Conservation (phyloP, 2,113 vertebrate genomes). For the Ceyx cyanopectus region DNA sequence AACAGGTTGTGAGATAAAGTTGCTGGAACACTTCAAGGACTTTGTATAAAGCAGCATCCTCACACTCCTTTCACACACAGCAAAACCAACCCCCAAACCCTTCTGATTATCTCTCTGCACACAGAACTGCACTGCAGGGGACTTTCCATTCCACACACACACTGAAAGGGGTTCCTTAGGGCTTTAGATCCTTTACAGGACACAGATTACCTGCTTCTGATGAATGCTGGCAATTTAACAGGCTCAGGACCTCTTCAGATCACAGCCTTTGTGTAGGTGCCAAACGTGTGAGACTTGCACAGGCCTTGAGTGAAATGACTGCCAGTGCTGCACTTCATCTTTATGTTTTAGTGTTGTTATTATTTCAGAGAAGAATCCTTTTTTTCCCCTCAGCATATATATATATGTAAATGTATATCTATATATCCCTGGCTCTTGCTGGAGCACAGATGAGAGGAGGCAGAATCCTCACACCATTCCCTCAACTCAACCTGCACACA, state of each 20-base stretch:
- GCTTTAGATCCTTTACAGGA: neutral
- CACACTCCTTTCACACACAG: rapidly evolving
- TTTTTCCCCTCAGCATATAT: neutral
- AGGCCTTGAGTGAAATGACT: neutral
- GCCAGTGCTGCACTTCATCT: neutral
- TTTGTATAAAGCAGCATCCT: neutral
- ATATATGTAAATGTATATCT: no score
- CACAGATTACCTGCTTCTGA: neutral
- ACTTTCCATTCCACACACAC: neutral
- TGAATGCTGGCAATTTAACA: neutral
- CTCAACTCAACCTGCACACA: neutral
- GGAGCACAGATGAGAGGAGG: neutral
- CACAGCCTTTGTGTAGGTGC: neutral
- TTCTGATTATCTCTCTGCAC: neutral
- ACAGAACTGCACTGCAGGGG: neutral
- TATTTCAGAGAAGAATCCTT: neutral
- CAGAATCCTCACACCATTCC: neutral
- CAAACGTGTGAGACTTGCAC: neutral
- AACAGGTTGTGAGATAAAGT: neutral
- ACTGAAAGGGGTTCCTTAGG: neutral
- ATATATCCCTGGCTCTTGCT: neutral
- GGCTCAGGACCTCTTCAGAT: neutral
- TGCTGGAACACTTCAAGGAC: neutral
- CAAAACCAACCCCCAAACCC: neutral
- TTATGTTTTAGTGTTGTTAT: neutral